Evolutionary conservation across 1,140 invertebrate species (phyloP).

Genomic region (Pseudomyrmex flavicornis): DNA sequence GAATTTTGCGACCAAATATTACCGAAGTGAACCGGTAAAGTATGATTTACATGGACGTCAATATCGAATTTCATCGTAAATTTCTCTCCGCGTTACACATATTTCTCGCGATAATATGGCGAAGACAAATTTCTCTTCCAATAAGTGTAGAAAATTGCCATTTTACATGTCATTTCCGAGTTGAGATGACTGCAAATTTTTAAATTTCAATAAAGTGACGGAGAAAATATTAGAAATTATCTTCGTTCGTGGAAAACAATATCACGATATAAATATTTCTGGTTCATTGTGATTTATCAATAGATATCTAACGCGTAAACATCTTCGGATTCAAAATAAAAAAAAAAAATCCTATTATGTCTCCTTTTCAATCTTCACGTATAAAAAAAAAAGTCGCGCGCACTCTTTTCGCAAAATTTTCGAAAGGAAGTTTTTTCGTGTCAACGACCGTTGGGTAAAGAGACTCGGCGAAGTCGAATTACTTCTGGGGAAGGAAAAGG

Average conservation of each 20-base stretch:
- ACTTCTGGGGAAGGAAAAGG: neutral
- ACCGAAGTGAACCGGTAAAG: conserved; percentile 1
- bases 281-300: conserved; percentile 13
- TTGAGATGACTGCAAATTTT: neutral
- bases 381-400: neutral
- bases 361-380: neutral
- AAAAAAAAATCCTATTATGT: neutral
- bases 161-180: conserved; percentile 18
- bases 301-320: neutral
- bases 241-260: neutral
- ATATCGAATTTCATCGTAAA: conserved; percentile 12
- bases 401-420: conserved; percentile 28
- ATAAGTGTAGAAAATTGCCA: conserved; percentile 8
- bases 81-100: neutral
- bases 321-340: conserved; percentile 33
- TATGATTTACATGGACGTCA: neutral
- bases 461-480: conserved; percentile 45
- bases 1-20: neutral
- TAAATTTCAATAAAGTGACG: conserved; percentile 18
- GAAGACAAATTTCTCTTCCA: neutral
- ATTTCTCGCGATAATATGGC: neutral
- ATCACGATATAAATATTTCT: conserved; percentile 12
- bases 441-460: conserved; percentile 35
- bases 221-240: neutral
- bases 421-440: conserved; percentile 25